These are phyloP conservation scores for Zalophus californianus DNA, from an alignment of 2,797 vertebrate species.

Conservation along the genomic window DNA sequence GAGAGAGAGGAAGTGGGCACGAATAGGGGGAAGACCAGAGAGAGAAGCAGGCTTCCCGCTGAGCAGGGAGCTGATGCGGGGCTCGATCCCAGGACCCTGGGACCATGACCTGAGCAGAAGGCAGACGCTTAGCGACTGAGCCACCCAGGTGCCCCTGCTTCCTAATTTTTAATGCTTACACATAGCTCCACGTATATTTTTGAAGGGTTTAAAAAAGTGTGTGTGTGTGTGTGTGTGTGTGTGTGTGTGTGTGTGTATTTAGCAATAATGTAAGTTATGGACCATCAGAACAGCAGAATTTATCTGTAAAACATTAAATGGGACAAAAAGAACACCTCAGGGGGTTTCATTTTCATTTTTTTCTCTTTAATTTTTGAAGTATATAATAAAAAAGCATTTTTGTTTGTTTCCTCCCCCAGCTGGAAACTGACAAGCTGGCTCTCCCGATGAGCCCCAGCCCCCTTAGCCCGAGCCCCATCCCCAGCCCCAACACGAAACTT, in stretches of 20 bases:
- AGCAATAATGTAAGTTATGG: neutral
- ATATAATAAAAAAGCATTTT: neutral
- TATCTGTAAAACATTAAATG: neutral
- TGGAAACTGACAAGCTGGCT: conserved; percentile 94
- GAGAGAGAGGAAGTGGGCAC: neutral
- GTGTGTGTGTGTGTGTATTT: neutral
- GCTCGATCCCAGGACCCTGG: neutral
- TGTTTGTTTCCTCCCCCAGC: conserved; percentile 84
- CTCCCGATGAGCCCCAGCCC: conserved; percentile 92
- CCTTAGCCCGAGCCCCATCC: conserved; percentile 82
- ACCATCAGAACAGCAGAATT: neutral
- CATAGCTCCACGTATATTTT: neutral
- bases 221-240: neutral
- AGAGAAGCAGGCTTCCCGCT: neutral
- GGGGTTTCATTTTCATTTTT: neutral
- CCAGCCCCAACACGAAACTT: conserved; percentile 90
- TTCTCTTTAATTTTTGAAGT: neutral
- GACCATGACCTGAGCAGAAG: neutral
- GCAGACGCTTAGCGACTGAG: neutral
- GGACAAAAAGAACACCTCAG: neutral
- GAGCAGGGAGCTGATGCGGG: neutral
- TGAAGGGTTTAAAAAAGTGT: neutral
- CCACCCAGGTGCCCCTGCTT: neutral
- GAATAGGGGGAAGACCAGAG: too few species aligned
- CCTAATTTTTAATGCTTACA: neutral